A percentile compares a stretch with the other conserved stretches of the same genome.
phyloP scores from a whole-genome alignment of 2,888 invertebrate species.

The Mellilla xanthometata region DNA sequence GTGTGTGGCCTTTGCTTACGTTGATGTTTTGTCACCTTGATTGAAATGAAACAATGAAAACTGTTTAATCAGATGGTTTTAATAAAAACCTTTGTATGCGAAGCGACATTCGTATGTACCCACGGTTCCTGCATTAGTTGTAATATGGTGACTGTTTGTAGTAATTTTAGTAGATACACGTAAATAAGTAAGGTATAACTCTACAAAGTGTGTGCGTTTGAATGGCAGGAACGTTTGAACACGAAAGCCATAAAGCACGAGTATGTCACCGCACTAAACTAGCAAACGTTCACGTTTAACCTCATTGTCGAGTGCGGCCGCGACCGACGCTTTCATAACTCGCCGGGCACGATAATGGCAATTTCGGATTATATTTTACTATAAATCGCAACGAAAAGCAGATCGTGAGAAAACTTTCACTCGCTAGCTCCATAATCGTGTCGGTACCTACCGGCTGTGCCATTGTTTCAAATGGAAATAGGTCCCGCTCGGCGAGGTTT shows the following conservation, averaged over 20 bases:
- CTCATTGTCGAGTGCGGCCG: slow-evolving; percentile 20
- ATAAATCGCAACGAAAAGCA: slow-evolving; percentile 36
- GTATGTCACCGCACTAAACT: slow-evolving; percentile 25
- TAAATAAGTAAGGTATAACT: neutral
- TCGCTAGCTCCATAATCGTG: slow-evolving; percentile 5
- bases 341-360: slow-evolving; percentile 32
- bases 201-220: slow-evolving; percentile 4
- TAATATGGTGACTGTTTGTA: neutral
- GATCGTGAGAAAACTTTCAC: slow-evolving; percentile 54
- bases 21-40: slow-evolving; percentile 16
- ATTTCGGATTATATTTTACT: slow-evolving; percentile 34
- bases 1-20: slow-evolving; percentile 9
- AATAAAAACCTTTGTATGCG: slow-evolving; percentile 12
- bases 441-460: slow-evolving; percentile 2
- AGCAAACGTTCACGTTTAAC: slow-evolving; percentile 23
- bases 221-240: neutral
- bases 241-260: slow-evolving; percentile 12
- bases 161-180: too few species aligned
- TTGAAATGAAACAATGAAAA: slow-evolving; percentile 19
- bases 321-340: slow-evolving; percentile 41
- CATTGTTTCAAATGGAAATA: slow-evolving; percentile 6
- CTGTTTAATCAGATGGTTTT: slow-evolving; percentile 22
- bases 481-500: neutral
- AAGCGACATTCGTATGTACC: neutral
- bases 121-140: neutral